Evolutionary conservation across 1,140 invertebrate species (phyloP).

Genomic region (Radopholus similis): DNA sequence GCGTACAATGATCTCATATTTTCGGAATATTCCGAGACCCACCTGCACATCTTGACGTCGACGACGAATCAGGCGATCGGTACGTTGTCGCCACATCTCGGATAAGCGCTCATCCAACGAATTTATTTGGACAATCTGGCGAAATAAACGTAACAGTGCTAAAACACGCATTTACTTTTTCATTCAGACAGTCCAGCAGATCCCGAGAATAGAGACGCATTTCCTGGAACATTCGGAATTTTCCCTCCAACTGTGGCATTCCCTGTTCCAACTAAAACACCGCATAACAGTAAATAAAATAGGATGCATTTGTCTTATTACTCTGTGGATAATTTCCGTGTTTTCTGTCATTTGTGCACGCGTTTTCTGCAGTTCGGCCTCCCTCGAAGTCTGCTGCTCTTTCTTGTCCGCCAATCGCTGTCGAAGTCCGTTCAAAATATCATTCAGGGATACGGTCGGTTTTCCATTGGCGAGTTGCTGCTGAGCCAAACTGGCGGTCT

Average conservation of each 20-base stretch:
- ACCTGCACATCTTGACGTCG: constrained; percentile 33
- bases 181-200: constrained; percentile 46
- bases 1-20: background rate
- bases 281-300: background rate
- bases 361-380: background rate
- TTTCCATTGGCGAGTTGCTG: constrained; percentile 13
- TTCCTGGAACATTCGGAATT: constrained; percentile 44
- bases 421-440: constrained; percentile 1
- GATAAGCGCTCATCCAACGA: constrained; percentile 25
- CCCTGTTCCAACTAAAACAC: constrained; percentile 13
- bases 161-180: constrained; percentile 25
- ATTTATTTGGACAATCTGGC: constrained; percentile 27
- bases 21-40: background rate
- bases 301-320: background rate
- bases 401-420: constrained; percentile 4
- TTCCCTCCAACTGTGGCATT: constrained; percentile 26
- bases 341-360: constrained; percentile 10
- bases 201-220: constrained; percentile 31
- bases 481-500: too few relatives aligned
- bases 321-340: constrained; percentile 9
- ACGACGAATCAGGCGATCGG: constrained; percentile 27
- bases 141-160: constrained; percentile 14
- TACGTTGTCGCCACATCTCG: constrained; percentile 34
- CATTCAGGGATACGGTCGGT: constrained; percentile 1
- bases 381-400: background rate